These are phyloP conservation scores for Sylvicapra grimmia DNA, from an alignment of 2,113 vertebrate genomes.

Conservation along the genomic window DNA sequence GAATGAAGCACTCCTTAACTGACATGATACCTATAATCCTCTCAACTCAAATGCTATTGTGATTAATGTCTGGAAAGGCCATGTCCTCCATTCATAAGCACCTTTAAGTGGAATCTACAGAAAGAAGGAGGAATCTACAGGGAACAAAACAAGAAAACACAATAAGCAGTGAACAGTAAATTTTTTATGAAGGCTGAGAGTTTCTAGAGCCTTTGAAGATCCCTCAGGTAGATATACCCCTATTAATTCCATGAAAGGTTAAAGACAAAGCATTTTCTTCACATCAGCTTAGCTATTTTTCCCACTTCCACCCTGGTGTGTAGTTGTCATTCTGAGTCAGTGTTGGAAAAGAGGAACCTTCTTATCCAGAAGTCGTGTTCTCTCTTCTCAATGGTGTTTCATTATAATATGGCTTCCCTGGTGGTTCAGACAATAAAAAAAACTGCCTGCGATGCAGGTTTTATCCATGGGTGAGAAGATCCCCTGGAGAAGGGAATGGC, in stretches of 20 bases:
- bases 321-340: background rate
- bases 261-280: background rate
- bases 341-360: background rate
- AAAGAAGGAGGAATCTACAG: background rate
- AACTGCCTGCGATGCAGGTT: background rate
- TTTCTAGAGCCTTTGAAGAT: background rate
- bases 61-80: background rate
- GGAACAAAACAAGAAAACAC: background rate
- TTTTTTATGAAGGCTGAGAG: background rate
- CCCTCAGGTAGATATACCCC: background rate
- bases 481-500: background rate
- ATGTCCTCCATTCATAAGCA: background rate
- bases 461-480: background rate
- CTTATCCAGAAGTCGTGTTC: background rate
- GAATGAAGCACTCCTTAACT: background rate
- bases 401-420: background rate
- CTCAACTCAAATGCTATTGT: background rate
- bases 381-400: background rate
- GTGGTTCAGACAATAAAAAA: background rate
- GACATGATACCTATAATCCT: background rate
- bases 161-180: background rate
- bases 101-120: background rate
- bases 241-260: background rate
- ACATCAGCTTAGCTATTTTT: background rate
- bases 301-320: accelerated